Evolutionary conservation across 2,888 invertebrate species (phyloP), one percentile per base, ranked within the genome.

Genomic region (Plutella xylostella): DNA sequence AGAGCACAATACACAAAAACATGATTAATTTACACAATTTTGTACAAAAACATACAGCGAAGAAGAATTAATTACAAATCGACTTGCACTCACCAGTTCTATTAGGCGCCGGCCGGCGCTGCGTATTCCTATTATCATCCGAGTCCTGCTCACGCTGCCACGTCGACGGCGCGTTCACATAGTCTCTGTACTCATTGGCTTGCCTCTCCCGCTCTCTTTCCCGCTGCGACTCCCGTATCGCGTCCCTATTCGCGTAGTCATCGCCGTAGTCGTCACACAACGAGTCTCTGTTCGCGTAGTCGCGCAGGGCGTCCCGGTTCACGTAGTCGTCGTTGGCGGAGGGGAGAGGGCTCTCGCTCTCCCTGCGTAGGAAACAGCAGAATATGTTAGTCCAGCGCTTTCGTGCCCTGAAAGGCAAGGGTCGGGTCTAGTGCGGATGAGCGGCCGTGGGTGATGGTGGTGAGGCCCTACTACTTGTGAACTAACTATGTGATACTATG

Each of bases 331-430:
- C 83, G 69, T 73, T 68, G 44, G 70, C 54, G 30, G 68, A 54
- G 58, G 76, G 71, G 56, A 75, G 68, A 54, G 83, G 79, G 59
- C 80, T 80, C 64, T 75, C 76, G 68, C 73, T 73, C 69, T 82
- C 82, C 77, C 83, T 82, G 80, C 72, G 74, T 68, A 77, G 78
- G 79, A 78, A 80, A 65, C 79, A 78, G 77, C 76, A 78, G 77
- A 72, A 76, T 67, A 70, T 65, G 72, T 72, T 15, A 18, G 6
- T 65, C 77, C 77, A 74, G 58, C 68, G 67, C 68, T 77, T 77
- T 74, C 66, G 61, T 51, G 42, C 50, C 72, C 80, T 80, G 79
- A 71, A 80, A 80, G 60, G 58, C 57, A 72, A 72, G 54, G 61
- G 54, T 53, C 63, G 62, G 60, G 60, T 59, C 70, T 31, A 18